Evolutionary conservation across 2,113 vertebrate species (phyloP).

Genomic region (Cyanoramphus novaezelandiae): DNA sequence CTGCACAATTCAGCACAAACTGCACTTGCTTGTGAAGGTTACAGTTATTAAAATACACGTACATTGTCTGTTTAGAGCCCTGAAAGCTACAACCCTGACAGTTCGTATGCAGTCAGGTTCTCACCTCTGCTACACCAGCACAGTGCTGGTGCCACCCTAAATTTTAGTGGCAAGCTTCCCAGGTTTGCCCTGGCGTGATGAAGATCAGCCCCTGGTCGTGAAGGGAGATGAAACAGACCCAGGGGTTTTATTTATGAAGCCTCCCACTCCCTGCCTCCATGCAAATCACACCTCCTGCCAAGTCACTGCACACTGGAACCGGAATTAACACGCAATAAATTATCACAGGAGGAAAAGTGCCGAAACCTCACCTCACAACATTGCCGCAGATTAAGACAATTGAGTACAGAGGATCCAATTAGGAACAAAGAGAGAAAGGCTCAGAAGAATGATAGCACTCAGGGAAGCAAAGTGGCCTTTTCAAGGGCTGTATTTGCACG

Average conservation of each 20-base stretch:
- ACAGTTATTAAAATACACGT: background rate
- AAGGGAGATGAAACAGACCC: background rate
- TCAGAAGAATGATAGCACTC: background rate
- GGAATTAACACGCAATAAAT: slow-evolving; percentile 21
- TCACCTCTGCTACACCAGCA: background rate
- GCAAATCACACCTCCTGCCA: background rate
- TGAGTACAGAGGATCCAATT: background rate
- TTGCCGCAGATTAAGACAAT: background rate
- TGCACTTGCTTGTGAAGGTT: background rate
- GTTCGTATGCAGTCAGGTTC: background rate
- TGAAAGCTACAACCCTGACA: background rate
- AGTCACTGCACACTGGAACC: background rate
- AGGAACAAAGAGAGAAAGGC: background rate
- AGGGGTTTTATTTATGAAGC: slow-evolving; percentile 22
- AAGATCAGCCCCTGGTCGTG: background rate
- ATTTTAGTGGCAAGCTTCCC: background rate
- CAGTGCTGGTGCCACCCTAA: background rate
- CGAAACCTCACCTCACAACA: background rate
- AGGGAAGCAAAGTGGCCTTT: background rate
- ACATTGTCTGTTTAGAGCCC: background rate
- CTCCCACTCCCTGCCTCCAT: background rate
- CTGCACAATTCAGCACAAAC: slow-evolving; percentile 49
- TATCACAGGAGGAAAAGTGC: background rate
- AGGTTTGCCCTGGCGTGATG: background rate
- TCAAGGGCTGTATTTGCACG: background rate